phyloP scores from a whole-genome alignment of 2,888 invertebrate species.

The Augiades crinisus region DNA sequence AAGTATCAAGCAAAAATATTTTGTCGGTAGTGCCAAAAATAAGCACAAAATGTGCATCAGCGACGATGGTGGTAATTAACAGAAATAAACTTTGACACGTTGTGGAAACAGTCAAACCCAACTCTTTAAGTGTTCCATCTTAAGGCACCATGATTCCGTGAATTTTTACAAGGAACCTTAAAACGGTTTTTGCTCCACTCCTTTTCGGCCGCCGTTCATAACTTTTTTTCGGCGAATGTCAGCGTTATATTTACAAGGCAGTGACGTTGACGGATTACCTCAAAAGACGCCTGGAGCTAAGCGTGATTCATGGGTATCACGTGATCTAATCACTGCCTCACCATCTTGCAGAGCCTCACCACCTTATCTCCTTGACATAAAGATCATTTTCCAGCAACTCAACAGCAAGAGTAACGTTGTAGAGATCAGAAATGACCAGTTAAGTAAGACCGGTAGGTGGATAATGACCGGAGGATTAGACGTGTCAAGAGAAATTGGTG shows the following conservation, averaged over 20 bases:
- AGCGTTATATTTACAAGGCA: constrained; percentile 39
- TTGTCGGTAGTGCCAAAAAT: too few relatives aligned
- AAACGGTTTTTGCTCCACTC: constrained; percentile 10
- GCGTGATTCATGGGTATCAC: constrained; percentile 37
- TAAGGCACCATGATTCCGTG: too few relatives aligned
- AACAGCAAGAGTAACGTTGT: not conserved
- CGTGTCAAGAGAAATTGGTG: constrained; percentile 32
- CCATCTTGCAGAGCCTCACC: not conserved
- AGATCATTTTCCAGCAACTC: not conserved
- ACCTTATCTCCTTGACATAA: not conserved
- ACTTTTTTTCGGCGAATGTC: constrained; percentile 32
- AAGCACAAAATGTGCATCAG: too few relatives aligned
- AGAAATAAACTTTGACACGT: too few relatives aligned
- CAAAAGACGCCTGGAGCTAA: constrained; percentile 41
- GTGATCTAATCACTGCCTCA: constrained; percentile 25
- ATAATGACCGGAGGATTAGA: not conserved
- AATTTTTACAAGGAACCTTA: not conserved
- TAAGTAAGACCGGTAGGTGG: constrained; percentile 22
- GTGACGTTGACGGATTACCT: constrained; percentile 50
- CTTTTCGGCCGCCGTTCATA: constrained; percentile 12
- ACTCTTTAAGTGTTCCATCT: too few relatives aligned
- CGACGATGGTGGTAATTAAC: too few relatives aligned
- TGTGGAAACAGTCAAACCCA: too few relatives aligned
- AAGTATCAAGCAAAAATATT: too few relatives aligned
- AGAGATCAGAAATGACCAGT: constrained; percentile 12